Conservation (phyloP, 2,888 invertebrate genomes). For the Drosophila kanekoi region DNA sequence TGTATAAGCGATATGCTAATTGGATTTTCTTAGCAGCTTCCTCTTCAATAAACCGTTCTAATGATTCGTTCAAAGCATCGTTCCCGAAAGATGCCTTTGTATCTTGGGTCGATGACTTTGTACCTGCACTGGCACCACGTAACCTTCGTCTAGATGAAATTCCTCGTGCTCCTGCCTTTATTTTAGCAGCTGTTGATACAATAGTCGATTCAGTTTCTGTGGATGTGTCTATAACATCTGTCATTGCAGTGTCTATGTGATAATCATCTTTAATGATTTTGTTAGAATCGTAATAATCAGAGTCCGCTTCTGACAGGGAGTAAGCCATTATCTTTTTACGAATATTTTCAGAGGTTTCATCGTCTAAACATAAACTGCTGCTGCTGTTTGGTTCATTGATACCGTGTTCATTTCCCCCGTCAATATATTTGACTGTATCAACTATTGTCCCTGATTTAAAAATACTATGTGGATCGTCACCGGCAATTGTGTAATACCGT, state of each 20-base stretch:
- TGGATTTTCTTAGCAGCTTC: slow-evolving; percentile 76
- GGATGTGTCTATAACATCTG: slow-evolving; percentile 77
- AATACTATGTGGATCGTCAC: slow-evolving; percentile 58
- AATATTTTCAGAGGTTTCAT: slow-evolving; percentile 78
- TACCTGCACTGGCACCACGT: slow-evolving; percentile 74
- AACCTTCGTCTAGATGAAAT: slow-evolving; percentile 80
- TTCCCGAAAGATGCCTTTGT: slow-evolving; percentile 83
- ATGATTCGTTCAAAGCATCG: slow-evolving; percentile 83
- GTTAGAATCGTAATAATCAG: slow-evolving; percentile 78
- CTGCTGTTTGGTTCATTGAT: slow-evolving; percentile 35
- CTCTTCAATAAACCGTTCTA: slow-evolving; percentile 81
- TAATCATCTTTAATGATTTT: slow-evolving; percentile 72
- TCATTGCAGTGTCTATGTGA: slow-evolving; percentile 81
- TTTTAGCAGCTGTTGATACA: slow-evolving; percentile 83
- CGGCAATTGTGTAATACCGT: slow-evolving; percentile 72
- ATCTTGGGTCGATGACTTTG: slow-evolving; percentile 70
- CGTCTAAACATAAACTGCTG: slow-evolving; percentile 73
- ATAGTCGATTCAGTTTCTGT: slow-evolving; percentile 84
- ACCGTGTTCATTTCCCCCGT: slow-evolving; percentile 40
- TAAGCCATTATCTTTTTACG: slow-evolving; percentile 83
- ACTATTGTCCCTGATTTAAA: slow-evolving; percentile 74
- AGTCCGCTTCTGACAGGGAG: slow-evolving; percentile 83
- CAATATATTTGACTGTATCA: slow-evolving; percentile 63
- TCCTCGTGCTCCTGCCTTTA: slow-evolving; percentile 83
- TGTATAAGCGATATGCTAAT: slow-evolving; percentile 59